phyloP scores from a whole-genome alignment of 2,113 vertebrate species.

The Phalacrocorax brasilianus region DNA sequence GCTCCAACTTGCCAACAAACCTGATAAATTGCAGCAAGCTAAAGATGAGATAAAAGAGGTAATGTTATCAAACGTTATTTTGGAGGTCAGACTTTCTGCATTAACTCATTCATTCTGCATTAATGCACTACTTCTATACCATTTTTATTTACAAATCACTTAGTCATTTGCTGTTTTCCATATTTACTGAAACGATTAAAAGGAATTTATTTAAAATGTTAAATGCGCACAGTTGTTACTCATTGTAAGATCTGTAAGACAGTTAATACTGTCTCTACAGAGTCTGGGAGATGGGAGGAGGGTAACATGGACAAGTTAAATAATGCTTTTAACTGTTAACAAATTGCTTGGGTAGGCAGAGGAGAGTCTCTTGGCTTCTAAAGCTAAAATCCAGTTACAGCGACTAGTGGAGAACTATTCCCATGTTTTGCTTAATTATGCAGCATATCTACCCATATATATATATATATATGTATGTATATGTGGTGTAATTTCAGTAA shows the following conservation, averaged over 20 bases:
- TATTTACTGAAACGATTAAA: conserved; percentile 47
- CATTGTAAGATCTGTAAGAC: background rate
- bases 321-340: background rate
- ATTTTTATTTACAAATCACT: conserved; percentile 67
- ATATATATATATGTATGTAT: conserved; percentile 45
- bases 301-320: background rate
- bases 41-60: conserved; percentile 98
- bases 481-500: conserved; percentile 72
- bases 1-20: conserved; percentile 93
- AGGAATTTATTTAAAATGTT: background rate
- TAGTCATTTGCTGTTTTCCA: conserved; percentile 41
- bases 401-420: background rate
- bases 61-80: conserved; percentile 48
- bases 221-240: background rate
- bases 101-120: conserved; percentile 60
- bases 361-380: background rate
- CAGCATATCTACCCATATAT: conserved; percentile 65
- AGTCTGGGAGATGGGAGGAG: conserved; percentile 2
- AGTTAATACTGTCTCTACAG: background rate
- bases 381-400: background rate
- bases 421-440: conserved; percentile 31
- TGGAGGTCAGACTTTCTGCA: conserved; percentile 12
- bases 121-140: conserved; percentile 57
- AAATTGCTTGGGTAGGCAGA: background rate
- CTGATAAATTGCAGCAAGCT: conserved; percentile 96